phyloP scores from a whole-genome alignment of 1,140 invertebrate species.

The Plutomurus gul region DNA sequence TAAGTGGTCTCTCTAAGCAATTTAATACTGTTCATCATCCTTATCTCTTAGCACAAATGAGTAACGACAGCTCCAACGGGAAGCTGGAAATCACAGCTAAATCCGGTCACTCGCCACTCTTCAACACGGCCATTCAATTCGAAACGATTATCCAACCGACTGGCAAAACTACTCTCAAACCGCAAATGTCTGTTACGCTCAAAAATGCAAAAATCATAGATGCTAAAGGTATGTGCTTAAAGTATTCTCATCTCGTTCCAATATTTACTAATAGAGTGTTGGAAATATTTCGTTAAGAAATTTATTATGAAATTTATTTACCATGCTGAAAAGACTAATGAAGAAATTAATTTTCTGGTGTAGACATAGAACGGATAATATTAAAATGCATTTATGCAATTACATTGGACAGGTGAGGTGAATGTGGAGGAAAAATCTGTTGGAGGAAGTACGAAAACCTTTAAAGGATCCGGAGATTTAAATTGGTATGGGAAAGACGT shows the following conservation, averaged over 20 bases:
- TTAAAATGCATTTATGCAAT: no score
- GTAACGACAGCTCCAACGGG: slow-evolving; percentile 30
- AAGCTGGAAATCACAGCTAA: not conserved
- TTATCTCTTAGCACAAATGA: slow-evolving; percentile 18
- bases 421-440: not conserved
- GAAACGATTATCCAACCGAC: not conserved
- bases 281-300: no score
- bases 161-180: not conserved
- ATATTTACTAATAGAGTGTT: not conserved
- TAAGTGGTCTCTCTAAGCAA: not conserved
- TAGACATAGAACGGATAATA: no score
- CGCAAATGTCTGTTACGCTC: not conserved
- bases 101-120: not conserved
- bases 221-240: not conserved
- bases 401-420: not conserved
- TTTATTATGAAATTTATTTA: no score
- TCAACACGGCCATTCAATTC: not conserved
- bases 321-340: no score
- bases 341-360: no score
- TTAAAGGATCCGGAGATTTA: slow-evolving; percentile 20
- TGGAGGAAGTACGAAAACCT: not conserved
- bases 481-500: not conserved
- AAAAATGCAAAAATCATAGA: not conserved
- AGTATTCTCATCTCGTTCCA: not conserved
- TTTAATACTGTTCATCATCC: not conserved